Percentiles rank a stretch among this genome's conserved stretches.
Conservation (phyloP, 2,888 invertebrate genomes). For the Stomorhina lunata region DNA sequence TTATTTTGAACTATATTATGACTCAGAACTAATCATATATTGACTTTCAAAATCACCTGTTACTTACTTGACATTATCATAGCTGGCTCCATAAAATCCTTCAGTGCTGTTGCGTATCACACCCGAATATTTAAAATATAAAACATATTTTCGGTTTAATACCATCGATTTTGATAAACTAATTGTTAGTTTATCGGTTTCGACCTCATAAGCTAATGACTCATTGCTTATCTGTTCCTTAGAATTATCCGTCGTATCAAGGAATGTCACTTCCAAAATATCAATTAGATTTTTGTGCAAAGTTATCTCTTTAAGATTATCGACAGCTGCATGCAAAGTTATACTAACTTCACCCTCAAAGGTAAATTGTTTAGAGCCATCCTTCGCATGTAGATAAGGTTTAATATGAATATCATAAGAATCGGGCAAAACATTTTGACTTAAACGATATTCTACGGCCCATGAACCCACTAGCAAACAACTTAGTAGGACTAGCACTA, state of each 20-base stretch:
- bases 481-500: conserved; percentile 51
- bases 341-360: conserved; percentile 79
- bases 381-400: conserved; percentile 78
- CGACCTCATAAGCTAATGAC: conserved; percentile 68
- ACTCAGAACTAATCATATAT: no score
- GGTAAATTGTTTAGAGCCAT: conserved; percentile 68
- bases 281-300: conserved; percentile 78
- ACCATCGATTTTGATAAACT: conserved; percentile 75
- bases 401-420: conserved; percentile 81
- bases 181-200: conserved; percentile 80
- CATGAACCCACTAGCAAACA: not conserved
- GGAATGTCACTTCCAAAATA: conserved; percentile 65
- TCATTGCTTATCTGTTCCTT: conserved; percentile 44
- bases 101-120: conserved; percentile 79
- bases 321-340: conserved; percentile 79
- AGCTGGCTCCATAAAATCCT: conserved; percentile 73
- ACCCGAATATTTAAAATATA: conserved; percentile 80
- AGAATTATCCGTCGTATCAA: conserved; percentile 29
- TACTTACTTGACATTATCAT: conserved; percentile 69
- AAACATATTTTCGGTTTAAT: conserved; percentile 77
- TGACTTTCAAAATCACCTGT: no score
- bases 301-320: conserved; percentile 79
- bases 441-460: conserved; percentile 71
- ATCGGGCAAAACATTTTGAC: conserved; percentile 80
- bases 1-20: no score